phyloP scores from a whole-genome alignment of 2,797 vertebrate species.

The Falco columbarius region DNA sequence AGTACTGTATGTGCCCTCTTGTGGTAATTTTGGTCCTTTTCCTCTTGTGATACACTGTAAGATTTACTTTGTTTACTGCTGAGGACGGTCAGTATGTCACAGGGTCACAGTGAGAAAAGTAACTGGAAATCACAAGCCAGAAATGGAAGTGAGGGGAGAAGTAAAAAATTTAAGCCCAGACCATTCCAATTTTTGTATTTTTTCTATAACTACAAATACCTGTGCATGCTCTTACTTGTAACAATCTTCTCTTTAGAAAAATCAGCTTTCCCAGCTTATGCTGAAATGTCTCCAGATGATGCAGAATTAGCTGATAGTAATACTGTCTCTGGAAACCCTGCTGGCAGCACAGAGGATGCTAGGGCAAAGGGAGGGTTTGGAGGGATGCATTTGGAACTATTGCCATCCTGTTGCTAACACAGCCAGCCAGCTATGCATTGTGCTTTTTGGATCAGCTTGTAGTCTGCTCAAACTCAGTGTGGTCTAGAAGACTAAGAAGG shows the following conservation, averaged over 20 bases:
- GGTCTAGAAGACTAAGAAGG: neutral
- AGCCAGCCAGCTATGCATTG: neutral
- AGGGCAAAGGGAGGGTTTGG: neutral
- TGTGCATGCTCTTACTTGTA: neutral
- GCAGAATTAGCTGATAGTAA: neutral
- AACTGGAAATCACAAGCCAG: neutral
- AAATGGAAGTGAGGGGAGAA: neutral
- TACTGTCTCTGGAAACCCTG: neutral
- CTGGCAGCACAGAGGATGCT: neutral
- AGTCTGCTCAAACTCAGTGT: neutral
- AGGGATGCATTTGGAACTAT: neutral
- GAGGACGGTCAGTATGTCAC: neutral
- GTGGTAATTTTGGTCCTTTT: slow-evolving; percentile 39
- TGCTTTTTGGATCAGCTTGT: neutral
- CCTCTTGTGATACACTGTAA: neutral
- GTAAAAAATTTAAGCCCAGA: neutral
- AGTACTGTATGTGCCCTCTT: slow-evolving; percentile 57
- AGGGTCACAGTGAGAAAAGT: neutral
- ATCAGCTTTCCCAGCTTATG: neutral
- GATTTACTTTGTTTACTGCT: neutral
- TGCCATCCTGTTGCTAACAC: neutral
- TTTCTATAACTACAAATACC: neutral
- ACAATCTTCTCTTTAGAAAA: neutral
- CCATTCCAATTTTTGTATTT: neutral
- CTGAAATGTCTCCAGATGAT: neutral